Evolutionary conservation across 1,140 invertebrate genomes (phyloP).

Genomic region (Wasmannia auropunctata): DNA sequence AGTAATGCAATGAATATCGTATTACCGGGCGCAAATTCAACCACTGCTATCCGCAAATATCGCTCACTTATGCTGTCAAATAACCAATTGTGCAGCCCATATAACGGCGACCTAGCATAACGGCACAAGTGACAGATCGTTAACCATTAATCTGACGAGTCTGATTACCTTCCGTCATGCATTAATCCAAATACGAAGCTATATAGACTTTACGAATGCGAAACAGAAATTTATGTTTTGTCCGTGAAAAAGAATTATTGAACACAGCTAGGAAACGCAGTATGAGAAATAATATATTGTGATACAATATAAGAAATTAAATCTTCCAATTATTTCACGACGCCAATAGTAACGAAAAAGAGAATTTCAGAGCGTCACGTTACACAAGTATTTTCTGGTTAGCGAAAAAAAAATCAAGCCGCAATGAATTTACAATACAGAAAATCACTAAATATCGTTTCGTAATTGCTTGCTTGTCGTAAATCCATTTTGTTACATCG

Average conservation of each 20-base stretch:
- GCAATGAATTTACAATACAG: background rate
- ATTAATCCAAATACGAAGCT: background rate
- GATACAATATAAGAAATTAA: background rate
- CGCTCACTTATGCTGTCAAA: conserved; percentile 16
- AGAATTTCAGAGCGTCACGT: background rate
- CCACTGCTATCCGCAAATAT: conserved; percentile 27
- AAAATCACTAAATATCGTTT: background rate
- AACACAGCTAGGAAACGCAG: background rate
- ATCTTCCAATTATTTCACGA: background rate
- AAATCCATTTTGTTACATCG: background rate
- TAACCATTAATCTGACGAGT: conserved; percentile 6
- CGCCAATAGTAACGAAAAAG: background rate
- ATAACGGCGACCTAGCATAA: background rate
- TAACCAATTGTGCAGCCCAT: conserved; percentile 15
- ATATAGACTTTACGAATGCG: background rate
- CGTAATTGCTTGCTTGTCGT: background rate
- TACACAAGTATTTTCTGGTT: background rate
- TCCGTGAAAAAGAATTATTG: background rate
- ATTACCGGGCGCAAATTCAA: conserved; percentile 1
- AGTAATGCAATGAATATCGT: conserved; percentile 31
- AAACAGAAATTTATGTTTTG: background rate
- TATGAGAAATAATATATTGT: background rate
- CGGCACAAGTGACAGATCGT: conserved; percentile 7
- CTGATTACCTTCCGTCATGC: conserved; percentile 10
- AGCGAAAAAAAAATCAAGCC: background rate